These are phyloP conservation scores for Fragum whitleyi DNA, from an alignment of 2,888 invertebrate species.

Conservation along the genomic window DNA sequence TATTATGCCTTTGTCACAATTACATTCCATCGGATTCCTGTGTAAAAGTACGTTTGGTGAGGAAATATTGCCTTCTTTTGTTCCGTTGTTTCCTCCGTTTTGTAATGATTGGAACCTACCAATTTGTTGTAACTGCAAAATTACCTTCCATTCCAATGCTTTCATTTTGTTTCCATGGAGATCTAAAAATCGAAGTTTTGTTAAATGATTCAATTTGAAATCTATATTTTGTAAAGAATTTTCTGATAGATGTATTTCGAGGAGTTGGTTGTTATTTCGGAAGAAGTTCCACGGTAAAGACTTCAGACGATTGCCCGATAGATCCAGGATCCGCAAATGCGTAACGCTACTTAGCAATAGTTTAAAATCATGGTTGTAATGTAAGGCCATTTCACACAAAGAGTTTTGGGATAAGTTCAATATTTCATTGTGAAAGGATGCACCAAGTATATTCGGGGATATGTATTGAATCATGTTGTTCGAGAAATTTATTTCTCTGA, in stretches of 20 bases:
- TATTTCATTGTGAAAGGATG: constrained; percentile 6
- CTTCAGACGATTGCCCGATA: constrained; percentile 21
- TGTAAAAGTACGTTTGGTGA: background rate
- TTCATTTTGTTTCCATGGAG: constrained; percentile 14
- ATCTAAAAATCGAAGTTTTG: constrained; percentile 15
- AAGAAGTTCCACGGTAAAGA: constrained; percentile 15
- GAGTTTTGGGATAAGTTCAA: constrained; percentile 24
- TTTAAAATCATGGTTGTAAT: constrained; percentile 7
- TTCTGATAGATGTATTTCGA: constrained; percentile 11
- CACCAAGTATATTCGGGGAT: constrained; percentile 5
- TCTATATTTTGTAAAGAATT: constrained; percentile 3
- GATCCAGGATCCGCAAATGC: background rate
- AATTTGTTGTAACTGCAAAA: background rate
- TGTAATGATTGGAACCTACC: background rate
- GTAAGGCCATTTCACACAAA: constrained; percentile 3
- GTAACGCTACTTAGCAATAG: background rate
- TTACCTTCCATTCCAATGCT: background rate
- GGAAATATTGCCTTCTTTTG: background rate
- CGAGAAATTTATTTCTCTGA: constrained; percentile 24
- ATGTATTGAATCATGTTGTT: constrained; percentile 25
- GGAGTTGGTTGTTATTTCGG: constrained; percentile 3
- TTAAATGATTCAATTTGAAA: constrained; percentile 27
- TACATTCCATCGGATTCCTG: constrained; percentile 19
- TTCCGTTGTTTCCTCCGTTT: background rate
- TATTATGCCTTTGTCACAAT: constrained; percentile 3